Evolutionary conservation across 2,888 invertebrate genomes (phyloP), one percentile per base, ranked within the genome.

Genomic region (Eugnorisma glareosa): DNA sequence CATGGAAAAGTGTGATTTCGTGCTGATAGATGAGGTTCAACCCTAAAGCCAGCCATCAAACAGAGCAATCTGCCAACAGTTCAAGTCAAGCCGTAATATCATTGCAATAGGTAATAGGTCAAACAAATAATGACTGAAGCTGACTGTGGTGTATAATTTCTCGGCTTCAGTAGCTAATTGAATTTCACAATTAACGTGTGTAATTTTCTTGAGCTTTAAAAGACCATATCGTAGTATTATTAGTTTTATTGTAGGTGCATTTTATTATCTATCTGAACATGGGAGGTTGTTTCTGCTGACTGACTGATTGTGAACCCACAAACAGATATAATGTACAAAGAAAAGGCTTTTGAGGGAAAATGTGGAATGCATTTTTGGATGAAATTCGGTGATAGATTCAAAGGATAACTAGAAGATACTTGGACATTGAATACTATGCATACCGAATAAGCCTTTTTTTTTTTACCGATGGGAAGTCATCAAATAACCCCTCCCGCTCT

Each of bases 71-170:
- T 54, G 5, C 15, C 5, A 24, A 24, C 31, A 66, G 15, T 48
- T 66, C 48, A 21, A 18, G 0, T 48, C 15, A 28, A 31, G 24
- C n/a, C 5, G 28, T 2, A 54, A 35, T 13, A 28, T 59, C 28
- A 35, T 61, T 51, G 73, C 73, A 82, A 82, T 28, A 73, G 73
- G 61, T 81, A 73, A 82, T 24, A 77, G 78, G 67, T 83, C 77
- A 73, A n/a, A 54, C 8, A 35, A 69, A 73, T 70, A 73, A 77
- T 69, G 21, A 67, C n/a, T 11, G 35, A 57, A 54, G 11, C 10
- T 6, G 21, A 24, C 31, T 40, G 15, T 63, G 18, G 3, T 63
- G 18, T 18, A 73, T 70, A 59, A 82, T 71, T 67, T 31, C 43
- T 48, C 59, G 48, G 35, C 81, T 24, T 57, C 31, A 48, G 51